Percentiles rank a stretch among this genome's conserved stretches.
Conservation (phyloP, 1,140 invertebrate genomes). For the Cydia amplana region DNA sequence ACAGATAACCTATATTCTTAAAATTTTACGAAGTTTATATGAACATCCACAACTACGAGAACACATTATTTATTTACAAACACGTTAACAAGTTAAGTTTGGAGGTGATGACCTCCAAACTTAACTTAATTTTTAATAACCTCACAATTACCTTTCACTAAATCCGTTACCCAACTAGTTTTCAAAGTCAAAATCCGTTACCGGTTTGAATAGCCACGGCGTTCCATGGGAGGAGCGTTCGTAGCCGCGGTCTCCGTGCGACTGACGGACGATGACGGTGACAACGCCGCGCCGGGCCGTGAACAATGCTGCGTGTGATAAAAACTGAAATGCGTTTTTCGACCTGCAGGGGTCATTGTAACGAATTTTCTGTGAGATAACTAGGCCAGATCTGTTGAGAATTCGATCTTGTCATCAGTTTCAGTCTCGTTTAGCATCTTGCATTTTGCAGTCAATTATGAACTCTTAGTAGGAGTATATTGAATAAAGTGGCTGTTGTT, state of each 20-base stretch:
- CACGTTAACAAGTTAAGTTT: too few relatives aligned
- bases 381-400: too few relatives aligned
- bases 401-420: too few relatives aligned
- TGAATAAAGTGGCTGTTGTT: too few relatives aligned
- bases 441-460: too few relatives aligned
- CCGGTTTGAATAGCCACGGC: neutral
- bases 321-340: slow-evolving; percentile 3
- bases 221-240: slow-evolving; percentile 17
- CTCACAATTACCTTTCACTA: neutral
- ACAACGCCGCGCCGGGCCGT: slow-evolving; percentile 30
- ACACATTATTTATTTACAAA: neutral
- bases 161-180: neutral
- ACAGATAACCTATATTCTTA: too few relatives aligned
- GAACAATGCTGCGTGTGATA: slow-evolving; percentile 2
- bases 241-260: slow-evolving; percentile 42
- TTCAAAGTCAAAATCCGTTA: slow-evolving; percentile 1
- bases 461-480: too few relatives aligned
- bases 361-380: neutral
- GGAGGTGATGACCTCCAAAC: too few relatives aligned
- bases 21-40: too few relatives aligned
- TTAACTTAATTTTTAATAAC: neutral
- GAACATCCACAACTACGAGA: too few relatives aligned
- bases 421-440: too few relatives aligned
- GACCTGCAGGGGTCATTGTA: neutral
- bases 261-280: slow-evolving; percentile 48